A percentile compares a stretch with the other conserved stretches of the same genome.
These are phyloP conservation scores for Enoplosus armatus DNA, from an alignment of 2,797 vertebrate genomes.

Conservation along the genomic window DNA sequence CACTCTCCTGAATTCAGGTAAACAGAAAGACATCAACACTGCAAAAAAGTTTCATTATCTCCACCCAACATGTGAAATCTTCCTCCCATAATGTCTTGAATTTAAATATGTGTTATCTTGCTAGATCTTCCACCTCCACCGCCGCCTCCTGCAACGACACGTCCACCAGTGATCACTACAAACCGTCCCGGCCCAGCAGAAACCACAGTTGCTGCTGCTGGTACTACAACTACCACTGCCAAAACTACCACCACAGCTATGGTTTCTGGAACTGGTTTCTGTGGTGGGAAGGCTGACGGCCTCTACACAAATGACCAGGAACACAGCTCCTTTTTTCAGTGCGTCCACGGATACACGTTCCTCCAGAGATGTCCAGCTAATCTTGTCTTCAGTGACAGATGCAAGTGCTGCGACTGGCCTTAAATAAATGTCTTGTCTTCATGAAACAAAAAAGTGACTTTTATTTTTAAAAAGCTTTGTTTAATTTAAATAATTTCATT, in stretches of 20 bases:
- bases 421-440: conserved; percentile 38
- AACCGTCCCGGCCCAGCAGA: not conserved
- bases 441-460: not conserved
- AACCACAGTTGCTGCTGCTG: not conserved
- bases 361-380: conserved; percentile 42
- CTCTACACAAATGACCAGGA: conserved; percentile 63
- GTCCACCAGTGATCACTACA: not conserved
- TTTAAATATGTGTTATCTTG: not conserved
- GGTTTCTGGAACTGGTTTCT: conserved; percentile 56
- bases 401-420: conserved; percentile 77
- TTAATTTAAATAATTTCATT: not conserved
- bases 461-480: not conserved
- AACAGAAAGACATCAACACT: not conserved
- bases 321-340: conserved; percentile 66
- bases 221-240: not conserved
- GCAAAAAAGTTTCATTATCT: not conserved
- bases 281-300: conserved; percentile 57
- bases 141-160: conserved; percentile 21
- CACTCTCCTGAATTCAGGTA: conserved; percentile 73
- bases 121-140: conserved; percentile 39
- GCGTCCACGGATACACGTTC: conserved; percentile 33
- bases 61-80: not conserved
- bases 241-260: conserved; percentile 24
- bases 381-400: conserved; percentile 61
- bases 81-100: not conserved